phyloP scores from a whole-genome alignment of 2,113 vertebrate species.

The Pyrgilauda ruficollis region DNA sequence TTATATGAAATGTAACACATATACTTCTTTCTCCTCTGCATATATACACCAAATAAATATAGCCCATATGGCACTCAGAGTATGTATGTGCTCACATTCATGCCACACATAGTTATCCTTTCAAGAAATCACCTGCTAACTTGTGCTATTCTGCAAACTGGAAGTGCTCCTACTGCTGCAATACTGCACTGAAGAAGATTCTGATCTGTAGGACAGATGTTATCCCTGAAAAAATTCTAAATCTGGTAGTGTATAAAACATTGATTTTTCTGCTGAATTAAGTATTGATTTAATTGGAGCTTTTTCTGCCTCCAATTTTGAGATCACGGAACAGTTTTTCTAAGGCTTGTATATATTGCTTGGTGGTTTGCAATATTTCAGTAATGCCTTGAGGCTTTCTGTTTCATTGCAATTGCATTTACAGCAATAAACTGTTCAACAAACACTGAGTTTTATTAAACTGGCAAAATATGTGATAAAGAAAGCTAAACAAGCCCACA shows the following conservation, averaged over 20 bases:
- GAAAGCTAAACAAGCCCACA: constrained; percentile 7
- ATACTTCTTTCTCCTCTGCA: constrained; percentile 3
- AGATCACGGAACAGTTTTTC: constrained; percentile 7
- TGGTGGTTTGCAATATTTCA: constrained; percentile 32
- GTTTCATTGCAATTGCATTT: constrained; percentile 40
- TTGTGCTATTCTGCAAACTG: background rate
- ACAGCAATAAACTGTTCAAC: constrained; percentile 44
- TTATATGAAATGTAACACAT: constrained; percentile 36
- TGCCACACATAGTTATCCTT: constrained; percentile 56
- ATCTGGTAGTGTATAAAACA: background rate
- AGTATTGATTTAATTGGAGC: constrained; percentile 40
- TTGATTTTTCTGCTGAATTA: constrained; percentile 12
- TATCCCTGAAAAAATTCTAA: background rate
- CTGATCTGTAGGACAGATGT: constrained; percentile 46
- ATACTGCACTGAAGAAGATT: background rate
- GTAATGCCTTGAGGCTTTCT: constrained; percentile 51
- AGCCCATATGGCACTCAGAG: constrained; percentile 51
- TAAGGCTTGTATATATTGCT: constrained; percentile 18
- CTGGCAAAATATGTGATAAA: constrained; percentile 47
- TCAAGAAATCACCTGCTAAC: constrained; percentile 54
- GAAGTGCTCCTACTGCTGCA: constrained; percentile 22
- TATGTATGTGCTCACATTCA: constrained; percentile 36
- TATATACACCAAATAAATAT: constrained; percentile 38
- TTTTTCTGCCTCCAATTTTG: constrained; percentile 32
- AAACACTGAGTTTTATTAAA: constrained; percentile 60